Conservation (phyloP, 1,140 invertebrate genomes). For the Trachelipus rathkii region DNA sequence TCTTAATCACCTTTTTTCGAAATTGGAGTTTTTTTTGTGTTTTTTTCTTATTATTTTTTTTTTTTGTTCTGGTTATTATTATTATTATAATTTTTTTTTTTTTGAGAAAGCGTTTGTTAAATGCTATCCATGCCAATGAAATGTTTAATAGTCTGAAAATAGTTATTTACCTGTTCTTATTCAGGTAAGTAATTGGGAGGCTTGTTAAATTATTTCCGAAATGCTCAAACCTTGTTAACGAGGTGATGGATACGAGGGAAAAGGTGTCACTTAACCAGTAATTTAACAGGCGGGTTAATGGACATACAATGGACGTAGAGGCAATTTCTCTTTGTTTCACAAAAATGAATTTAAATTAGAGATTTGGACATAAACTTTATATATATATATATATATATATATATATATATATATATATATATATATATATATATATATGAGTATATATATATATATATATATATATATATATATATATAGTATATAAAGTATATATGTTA, state of each 20-base stretch:
- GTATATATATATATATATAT: no score
- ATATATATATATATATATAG: no score
- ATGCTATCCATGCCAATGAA: neutral
- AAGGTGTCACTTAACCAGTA: neutral
- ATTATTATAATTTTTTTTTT: no score
- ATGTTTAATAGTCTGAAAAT: neutral
- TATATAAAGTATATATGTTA: no score
- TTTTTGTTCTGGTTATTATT: no score
- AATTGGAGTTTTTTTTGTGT: neutral
- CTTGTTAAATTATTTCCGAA: neutral
- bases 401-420: no score
- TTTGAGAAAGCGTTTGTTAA: neutral
- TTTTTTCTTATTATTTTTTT: no score
- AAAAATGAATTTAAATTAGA: no score
- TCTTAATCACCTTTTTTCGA: neutral
- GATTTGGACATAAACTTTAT: no score
- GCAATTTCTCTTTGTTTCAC: no score
- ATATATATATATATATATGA: no score
- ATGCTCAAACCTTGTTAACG: neutral
- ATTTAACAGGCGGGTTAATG: slow-evolving; percentile 2
- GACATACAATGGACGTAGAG: neutral
- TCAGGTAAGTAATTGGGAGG: neutral
- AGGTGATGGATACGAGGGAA: neutral
- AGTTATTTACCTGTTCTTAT: neutral
- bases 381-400: no score